phyloP scores from a whole-genome alignment of 2,797 vertebrate species.

The Leptodactylus fallax region DNA sequence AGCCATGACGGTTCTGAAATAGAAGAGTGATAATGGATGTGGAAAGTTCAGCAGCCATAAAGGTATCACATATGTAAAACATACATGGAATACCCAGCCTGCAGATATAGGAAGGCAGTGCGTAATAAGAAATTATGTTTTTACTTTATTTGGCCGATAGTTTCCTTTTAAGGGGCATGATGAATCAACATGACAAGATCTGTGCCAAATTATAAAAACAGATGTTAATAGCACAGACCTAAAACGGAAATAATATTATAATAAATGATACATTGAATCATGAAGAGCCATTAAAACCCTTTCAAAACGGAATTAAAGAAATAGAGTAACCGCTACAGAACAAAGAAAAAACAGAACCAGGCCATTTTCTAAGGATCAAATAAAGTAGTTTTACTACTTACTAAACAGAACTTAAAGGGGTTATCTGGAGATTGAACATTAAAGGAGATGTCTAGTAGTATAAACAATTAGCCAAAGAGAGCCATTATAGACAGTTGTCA shows the following conservation, averaged over 20 bases:
- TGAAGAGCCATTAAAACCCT: background rate
- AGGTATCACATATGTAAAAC: background rate
- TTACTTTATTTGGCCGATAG: background rate
- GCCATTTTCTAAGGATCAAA: background rate
- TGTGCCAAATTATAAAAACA: conserved; percentile 18
- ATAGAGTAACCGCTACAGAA: background rate
- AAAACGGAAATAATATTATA: conserved; percentile 6
- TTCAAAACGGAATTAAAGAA: conserved; percentile 7
- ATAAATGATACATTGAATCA: conserved; percentile 21
- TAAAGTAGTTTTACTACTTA: background rate
- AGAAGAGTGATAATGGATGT: background rate
- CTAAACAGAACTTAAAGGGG: no score
- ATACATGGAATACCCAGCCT: background rate
- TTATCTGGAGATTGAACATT: no score
- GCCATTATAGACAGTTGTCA: no score
- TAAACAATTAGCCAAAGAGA: no score
- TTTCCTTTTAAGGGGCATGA: conserved; percentile 12
- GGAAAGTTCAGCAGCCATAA: background rate
- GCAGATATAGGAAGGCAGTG: background rate
- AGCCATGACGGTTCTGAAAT: background rate
- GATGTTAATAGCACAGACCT: conserved; percentile 16
- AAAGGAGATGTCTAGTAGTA: no score
- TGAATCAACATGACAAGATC: conserved; percentile 16
- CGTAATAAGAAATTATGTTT: background rate
- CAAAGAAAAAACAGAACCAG: background rate